Conservation (phyloP, 2,113 vertebrate genomes). For the Tragelaphus scriptus region DNA sequence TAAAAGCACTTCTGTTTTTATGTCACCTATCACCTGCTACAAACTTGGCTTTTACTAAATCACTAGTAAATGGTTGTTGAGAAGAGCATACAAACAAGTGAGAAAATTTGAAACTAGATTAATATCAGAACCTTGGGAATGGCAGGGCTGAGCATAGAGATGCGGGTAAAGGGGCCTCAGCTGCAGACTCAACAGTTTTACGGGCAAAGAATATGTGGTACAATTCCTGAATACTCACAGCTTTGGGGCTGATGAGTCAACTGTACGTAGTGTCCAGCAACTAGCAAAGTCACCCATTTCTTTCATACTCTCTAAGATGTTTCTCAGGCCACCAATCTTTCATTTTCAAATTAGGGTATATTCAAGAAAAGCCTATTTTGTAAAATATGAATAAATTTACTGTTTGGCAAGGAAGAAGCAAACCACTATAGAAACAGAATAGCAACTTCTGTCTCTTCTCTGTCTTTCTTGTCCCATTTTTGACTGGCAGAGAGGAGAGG, state of each 20-base stretch:
- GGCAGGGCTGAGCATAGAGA: neutral
- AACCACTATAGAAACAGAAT: neutral
- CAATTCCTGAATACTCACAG: neutral
- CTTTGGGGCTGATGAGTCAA: neutral
- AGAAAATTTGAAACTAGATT: neutral
- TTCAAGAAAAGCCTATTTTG: neutral
- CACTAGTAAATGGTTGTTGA: neutral
- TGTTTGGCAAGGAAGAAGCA: neutral
- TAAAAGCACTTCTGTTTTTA: neutral
- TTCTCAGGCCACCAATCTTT: neutral
- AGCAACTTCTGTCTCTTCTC: neutral
- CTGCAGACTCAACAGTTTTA: neutral
- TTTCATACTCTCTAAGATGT: neutral
- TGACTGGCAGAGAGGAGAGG: neutral
- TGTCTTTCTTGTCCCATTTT: neutral
- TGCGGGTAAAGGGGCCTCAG: neutral
- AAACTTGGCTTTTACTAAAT: neutral
- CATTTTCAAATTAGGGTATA: neutral
- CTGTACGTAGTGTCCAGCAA: neutral
- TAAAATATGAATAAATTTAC: neutral
- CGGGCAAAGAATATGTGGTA: neutral
- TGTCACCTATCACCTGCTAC: neutral
- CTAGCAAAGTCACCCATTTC: neutral
- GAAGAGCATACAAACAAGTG: neutral
- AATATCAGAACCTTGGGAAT: neutral